These are phyloP conservation scores for Pachliopta kotzebuea DNA, from an alignment of 2,888 invertebrate genomes.

Conservation along the genomic window DNA sequence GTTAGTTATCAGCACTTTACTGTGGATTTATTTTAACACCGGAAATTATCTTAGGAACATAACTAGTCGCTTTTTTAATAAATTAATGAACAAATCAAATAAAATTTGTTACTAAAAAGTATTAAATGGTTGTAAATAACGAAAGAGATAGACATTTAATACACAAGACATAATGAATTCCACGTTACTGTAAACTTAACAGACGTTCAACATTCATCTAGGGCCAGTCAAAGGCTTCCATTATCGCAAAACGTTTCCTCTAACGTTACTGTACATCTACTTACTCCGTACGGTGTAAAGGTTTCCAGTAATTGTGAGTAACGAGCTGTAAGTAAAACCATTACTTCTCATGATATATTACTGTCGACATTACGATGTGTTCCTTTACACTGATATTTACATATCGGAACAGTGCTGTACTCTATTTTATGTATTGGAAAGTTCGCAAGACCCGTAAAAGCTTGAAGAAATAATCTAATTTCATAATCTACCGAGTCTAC, in stretches of 20 bases:
- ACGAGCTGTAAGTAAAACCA: slow-evolving; percentile 5
- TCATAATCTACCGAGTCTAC: no score
- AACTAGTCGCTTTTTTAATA: no score
- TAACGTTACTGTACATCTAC: slow-evolving; percentile 4
- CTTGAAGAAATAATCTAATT: background rate
- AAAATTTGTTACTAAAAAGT: background rate
- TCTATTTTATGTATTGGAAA: background rate
- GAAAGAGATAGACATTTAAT: background rate
- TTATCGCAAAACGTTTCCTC: slow-evolving; percentile 23
- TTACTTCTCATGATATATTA: slow-evolving; percentile 3
- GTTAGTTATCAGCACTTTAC: no score
- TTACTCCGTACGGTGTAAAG: slow-evolving; percentile 16
- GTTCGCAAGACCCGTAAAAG: background rate
- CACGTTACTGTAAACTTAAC: slow-evolving; percentile 2
- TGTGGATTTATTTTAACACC: no score
- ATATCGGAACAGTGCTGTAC: background rate
- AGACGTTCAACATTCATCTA: background rate
- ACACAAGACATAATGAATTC: background rate
- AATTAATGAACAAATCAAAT: no score
- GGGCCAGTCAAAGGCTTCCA: slow-evolving; percentile 7
- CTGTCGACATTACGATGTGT: background rate
- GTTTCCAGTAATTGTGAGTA: slow-evolving; percentile 21
- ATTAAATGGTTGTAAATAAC: background rate
- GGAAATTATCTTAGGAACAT: no score
- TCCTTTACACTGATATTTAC: background rate